Evolutionary conservation across 1,140 invertebrate species (phyloP), one percentile per base, ranked within the genome.

Genomic region (Platorchestia sp.): DNA sequence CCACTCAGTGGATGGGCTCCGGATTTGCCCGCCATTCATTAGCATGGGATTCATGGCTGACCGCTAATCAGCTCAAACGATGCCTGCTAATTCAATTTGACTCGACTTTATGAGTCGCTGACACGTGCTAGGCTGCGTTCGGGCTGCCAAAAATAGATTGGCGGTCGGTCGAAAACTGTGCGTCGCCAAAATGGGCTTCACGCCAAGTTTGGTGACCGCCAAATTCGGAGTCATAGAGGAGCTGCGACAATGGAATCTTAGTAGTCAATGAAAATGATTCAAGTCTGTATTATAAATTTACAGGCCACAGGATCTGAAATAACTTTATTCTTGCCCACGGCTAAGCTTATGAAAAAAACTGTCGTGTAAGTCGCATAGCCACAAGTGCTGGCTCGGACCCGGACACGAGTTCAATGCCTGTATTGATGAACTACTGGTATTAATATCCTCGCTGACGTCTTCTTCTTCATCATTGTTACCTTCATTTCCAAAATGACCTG

Each of bases 31-130:
- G 7, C 87, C 87, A 42, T 89, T 89, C 87, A 89, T 89, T 43
- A 89, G 87, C 87, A 14, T 44, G 41, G 87, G 87, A 89, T 89
- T 89, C 87, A 89, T 89, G 87, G 87, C 87, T 89, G 87, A 75
- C 87, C 87, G 87, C 87, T 89, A 89, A 89, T 89, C 87, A 89
- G 87, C 41, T 89, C 87, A 89, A 89, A 89, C 87, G 87, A 89
- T 89, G 87, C 41, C 36, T 89, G 87, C 87, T 89, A 89, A 89
- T 89, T 89, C 87, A 89, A 22, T 89, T 44, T 42, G 87, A 44
- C 87, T 89, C 0, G 43, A 89, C 6, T 89, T 89, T 89, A 89
- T 89, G 87, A 89, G 87, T 89, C 41, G 87, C 43, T 89, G 87
- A 89, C 87, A 89, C 87, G 43, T 89, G 87, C 43, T 42, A 89